phyloP scores from a whole-genome alignment of 2,797 vertebrate species.

The Nannoperca obscura region DNA sequence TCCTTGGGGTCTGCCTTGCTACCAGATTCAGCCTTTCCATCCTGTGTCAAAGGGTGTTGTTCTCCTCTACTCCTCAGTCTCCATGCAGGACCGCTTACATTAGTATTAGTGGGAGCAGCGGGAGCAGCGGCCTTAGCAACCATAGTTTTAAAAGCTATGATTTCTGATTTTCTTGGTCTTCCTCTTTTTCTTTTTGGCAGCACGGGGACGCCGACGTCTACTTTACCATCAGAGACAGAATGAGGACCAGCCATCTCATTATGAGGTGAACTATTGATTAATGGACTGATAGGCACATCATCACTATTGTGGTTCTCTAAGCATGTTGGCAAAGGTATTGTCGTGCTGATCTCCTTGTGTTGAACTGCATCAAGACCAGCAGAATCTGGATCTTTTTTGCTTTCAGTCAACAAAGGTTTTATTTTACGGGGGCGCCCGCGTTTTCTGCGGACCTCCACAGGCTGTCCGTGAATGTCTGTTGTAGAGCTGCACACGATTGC shows the following conservation, averaged over 20 bases:
- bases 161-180: constrained; percentile 57
- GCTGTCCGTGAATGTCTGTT: constrained; percentile 25
- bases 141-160: background rate
- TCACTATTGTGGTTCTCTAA: constrained; percentile 37
- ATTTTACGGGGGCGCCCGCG: constrained; percentile 64
- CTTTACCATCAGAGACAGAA: constrained; percentile 16
- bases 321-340: constrained; percentile 37
- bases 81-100: constrained; percentile 16
- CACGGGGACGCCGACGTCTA: constrained; percentile 6
- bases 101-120: constrained; percentile 1
- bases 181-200: constrained; percentile 60
- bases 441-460: constrained; percentile 43
- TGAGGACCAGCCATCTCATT: constrained; percentile 26
- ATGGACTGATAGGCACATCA: constrained; percentile 22
- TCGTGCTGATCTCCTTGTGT: constrained; percentile 48
- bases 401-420: background rate
- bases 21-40: constrained; percentile 20
- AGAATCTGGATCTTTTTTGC: background rate
- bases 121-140: background rate
- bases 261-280: constrained; percentile 20
- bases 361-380: constrained; percentile 34
- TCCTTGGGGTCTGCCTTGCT: constrained; percentile 4
- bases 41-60: background rate
- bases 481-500: constrained; percentile 46
- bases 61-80: constrained; percentile 62